A percentile compares a stretch with the other conserved stretches of the same genome.
phyloP scores from a whole-genome alignment of 2,113 vertebrate species.

The Malaclemys terrapin region DNA sequence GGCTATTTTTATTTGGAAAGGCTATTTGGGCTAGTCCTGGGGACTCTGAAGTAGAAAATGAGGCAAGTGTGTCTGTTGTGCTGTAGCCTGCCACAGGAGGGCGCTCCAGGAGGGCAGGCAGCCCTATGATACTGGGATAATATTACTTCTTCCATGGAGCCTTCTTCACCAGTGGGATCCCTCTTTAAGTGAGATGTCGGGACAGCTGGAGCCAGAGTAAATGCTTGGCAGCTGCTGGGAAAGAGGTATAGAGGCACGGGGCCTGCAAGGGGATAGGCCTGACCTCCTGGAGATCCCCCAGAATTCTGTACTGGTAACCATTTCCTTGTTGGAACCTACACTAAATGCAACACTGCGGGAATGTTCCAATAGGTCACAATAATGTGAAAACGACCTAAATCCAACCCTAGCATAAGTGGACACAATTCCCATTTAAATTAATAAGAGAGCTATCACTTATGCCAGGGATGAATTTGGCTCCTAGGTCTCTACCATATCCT shows the following conservation, averaged over 20 bases:
- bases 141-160: not conserved
- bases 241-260: not conserved
- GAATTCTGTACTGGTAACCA: not conserved
- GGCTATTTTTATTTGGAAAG: not conserved
- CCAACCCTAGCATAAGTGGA: not conserved
- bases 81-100: not conserved
- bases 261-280: not conserved
- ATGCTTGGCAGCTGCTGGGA: not conserved
- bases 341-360: not conserved
- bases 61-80: not conserved
- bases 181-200: not conserved
- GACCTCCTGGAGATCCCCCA: not conserved
- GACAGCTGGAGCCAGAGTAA: not conserved
- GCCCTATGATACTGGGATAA: not conserved
- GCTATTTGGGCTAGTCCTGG: not conserved
- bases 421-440: accelerated
- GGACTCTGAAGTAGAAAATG: not conserved
- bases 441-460: accelerated
- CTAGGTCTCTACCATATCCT: not conserved
- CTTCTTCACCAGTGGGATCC: not conserved
- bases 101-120: not conserved
- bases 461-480: accelerated
- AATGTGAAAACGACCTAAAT: not conserved
- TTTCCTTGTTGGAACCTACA: not conserved
- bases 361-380: not conserved